These are phyloP conservation scores for Pachycephala philippinensis DNA, from an alignment of 2,113 vertebrate species.

Conservation along the genomic window DNA sequence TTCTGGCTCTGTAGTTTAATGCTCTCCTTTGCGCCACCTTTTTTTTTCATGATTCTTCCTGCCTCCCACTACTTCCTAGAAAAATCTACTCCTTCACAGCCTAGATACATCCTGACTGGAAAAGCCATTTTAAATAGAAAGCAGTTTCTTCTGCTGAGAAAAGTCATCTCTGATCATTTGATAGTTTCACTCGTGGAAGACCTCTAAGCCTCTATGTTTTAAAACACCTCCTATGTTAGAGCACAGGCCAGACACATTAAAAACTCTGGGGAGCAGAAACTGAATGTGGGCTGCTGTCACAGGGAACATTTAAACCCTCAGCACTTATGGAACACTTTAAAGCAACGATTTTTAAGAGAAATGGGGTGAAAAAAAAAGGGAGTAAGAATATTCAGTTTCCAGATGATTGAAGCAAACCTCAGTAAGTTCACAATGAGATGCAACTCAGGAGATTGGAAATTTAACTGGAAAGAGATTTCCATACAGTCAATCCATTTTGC, in stretches of 20 bases:
- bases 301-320: not conserved
- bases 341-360: not conserved
- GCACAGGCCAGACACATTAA: not conserved
- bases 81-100: not conserved
- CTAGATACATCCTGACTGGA: not conserved
- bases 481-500: not conserved
- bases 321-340: not conserved
- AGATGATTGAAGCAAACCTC: not conserved
- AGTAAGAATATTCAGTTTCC: not conserved
- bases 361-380: not conserved
- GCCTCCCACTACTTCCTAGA: constrained; percentile 31
- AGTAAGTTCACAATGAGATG: not conserved
- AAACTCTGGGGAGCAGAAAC: not conserved
- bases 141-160: not conserved
- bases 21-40: not conserved
- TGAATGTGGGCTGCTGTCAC: not conserved
- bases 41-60: not conserved
- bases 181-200: not conserved
- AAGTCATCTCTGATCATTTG: not conserved
- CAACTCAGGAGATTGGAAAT: not conserved
- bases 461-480: not conserved
- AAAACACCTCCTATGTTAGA: not conserved
- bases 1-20: not conserved
- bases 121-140: constrained; percentile 7
- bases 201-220: not conserved